Conservation (phyloP, 1,140 invertebrate species). For the Drosophila auraria region DNA sequence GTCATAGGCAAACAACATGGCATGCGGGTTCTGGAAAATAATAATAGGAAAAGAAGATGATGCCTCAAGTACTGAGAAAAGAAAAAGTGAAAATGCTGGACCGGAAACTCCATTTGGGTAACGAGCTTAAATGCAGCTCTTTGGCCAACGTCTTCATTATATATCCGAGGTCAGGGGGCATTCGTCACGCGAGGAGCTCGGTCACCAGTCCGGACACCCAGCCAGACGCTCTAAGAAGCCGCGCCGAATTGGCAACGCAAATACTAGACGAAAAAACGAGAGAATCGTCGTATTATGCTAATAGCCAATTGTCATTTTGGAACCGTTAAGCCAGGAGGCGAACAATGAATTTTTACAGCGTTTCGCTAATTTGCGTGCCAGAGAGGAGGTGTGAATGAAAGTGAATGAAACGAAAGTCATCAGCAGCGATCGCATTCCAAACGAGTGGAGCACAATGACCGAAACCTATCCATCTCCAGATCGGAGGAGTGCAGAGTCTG, state of each 20-base stretch:
- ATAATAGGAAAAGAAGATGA: constrained; percentile 21
- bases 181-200: constrained; percentile 43
- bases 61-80: constrained; percentile 37
- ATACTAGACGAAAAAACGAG: constrained; percentile 6
- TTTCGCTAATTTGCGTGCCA: constrained; percentile 57
- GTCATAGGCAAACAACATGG: constrained; percentile 59
- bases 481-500: constrained; percentile 13
- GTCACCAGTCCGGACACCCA: neutral
- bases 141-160: constrained; percentile 38
- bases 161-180: constrained; percentile 30
- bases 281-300: constrained; percentile 47
- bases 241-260: constrained; percentile 36
- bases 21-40: constrained; percentile 48
- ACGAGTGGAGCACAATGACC: constrained; percentile 34
- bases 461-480: constrained; percentile 56
- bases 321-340: constrained; percentile 46
- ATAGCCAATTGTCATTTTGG: constrained; percentile 57
- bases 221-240: constrained; percentile 24
- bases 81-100: constrained; percentile 70
- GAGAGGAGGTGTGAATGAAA: constrained; percentile 74
- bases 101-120: constrained; percentile 73
- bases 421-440: constrained; percentile 43
- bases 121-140: constrained; percentile 49
- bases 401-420: constrained; percentile 75
- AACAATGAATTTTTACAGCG: constrained; percentile 61